Base-by-base conservation (phyloP, 2,797 vertebrate genomes). In the Erethizon dorsatum region DNA sequence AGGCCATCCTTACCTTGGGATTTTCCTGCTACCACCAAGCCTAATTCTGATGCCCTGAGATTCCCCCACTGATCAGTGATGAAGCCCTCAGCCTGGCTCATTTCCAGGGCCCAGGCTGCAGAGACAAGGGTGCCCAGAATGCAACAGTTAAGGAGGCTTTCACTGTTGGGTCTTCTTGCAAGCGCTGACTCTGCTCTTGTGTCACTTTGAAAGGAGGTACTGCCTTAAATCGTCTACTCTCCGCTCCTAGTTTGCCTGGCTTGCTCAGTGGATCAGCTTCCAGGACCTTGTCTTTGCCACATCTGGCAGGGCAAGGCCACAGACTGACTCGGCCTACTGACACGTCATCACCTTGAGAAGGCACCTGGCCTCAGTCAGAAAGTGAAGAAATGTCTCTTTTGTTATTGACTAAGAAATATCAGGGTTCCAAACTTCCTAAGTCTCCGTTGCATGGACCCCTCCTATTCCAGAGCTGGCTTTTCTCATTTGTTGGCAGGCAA, bases 341-440 rank as follows among this genome's bases (percentile, higher is more conserved):
- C 56, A 78, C 5, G 37, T 37, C 26, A 6, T 67, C 37, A 31
- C 50, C 22, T 4, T 37, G 31, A 84, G 78, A 97, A 93, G 84
- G 59, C 9, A 83, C 54, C 71, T 65, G 20, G 82, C 79, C 52
- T 90, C 61, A 26, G 31, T 90, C 80, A 95, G 78, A 97, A 84
- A 91, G 86, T 71, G 80, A 41, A 92, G 54, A 90, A 92, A 85
- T 65, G 26, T 18, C 37, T 79, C 80, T 41, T 96, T 78, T 85
- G 54, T 78, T 78, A 82, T 84, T 89, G 54, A 90, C 37, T 26
- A n/a, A 47, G 57, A 85, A 65, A 71, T 59, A 2, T 28, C 69
- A 93, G 75, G 90, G 56, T 88, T 1, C 71, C 85, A 96, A 73
- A 33, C 54, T 95, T 94, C 93, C 80, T 87, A 61, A 65, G 50